These are phyloP conservation scores for Asobara japonica DNA, from an alignment of 1,140 invertebrate species.

Conservation along the genomic window DNA sequence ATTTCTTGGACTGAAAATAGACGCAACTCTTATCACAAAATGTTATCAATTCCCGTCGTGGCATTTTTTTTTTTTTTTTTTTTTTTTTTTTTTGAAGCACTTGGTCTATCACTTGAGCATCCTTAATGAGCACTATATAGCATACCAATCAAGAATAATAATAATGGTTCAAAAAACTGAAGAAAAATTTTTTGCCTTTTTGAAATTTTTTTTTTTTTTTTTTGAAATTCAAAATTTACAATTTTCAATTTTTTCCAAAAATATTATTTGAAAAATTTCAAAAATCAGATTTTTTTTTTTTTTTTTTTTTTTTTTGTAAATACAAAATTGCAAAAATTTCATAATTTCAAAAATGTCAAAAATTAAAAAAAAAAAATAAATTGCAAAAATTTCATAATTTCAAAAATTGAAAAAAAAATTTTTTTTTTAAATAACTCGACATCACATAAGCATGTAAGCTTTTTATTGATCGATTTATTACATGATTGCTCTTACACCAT, in stretches of 20 bases:
- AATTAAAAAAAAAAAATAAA: not conserved
- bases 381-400: no score
- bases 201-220: not conserved
- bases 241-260: no score
- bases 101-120: no score
- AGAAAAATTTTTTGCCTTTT: not conserved
- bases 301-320: no score
- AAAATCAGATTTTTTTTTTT: no score
- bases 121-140: no score
- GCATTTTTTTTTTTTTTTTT: not conserved
- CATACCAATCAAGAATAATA: no score
- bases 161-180: no score
- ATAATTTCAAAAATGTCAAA: not conserved
- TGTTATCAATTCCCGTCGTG: not conserved
- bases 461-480: conserved; percentile 62
- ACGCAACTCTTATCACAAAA: not conserved
- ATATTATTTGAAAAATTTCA: no score
- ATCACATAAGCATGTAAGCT: conserved; percentile 48
- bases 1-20: not conserved
- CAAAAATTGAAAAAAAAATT: not conserved
- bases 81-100: no score
- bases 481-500: conserved; percentile 59
- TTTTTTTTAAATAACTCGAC: not conserved
- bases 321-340: no score
- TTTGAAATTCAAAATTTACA: no score